Conservation (phyloP, 2,113 vertebrate genomes). For the Onychostoma macrolepis region DNA sequence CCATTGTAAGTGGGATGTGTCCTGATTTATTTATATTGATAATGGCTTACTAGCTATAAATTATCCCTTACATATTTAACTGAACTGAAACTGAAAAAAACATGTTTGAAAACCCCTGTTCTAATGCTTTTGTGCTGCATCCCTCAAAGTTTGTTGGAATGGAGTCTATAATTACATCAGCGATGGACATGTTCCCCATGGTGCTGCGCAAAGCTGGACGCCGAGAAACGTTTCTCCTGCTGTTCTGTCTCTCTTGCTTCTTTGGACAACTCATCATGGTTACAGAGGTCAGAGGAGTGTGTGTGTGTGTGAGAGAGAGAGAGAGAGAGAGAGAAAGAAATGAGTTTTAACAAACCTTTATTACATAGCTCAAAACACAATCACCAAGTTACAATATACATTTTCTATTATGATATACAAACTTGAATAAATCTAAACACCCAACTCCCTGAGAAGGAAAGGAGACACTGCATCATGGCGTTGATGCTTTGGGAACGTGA, state of each 20-base stretch:
- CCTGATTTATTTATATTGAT: not conserved
- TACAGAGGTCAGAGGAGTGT: conserved; percentile 67
- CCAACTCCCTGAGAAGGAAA: too few species aligned
- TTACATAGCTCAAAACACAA: too few species aligned
- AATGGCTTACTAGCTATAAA: too few species aligned
- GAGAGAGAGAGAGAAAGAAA: too few species aligned
- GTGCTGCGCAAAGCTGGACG: conserved; percentile 64
- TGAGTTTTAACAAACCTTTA: too few species aligned
- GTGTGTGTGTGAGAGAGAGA: too few species aligned
- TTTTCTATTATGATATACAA: too few species aligned
- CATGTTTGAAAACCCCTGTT: not conserved
- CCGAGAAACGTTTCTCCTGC: conserved; percentile 67
- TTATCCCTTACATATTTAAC: not conserved
- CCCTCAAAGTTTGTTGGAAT: conserved; percentile 71
- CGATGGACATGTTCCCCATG: conserved; percentile 70
- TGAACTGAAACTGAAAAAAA: not conserved
- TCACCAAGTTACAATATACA: too few species aligned
- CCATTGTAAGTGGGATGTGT: not conserved
- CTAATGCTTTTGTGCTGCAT: not conserved
- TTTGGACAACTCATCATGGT: conserved; percentile 70
- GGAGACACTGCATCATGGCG: too few species aligned
- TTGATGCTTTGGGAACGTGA: too few species aligned
- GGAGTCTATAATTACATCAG: conserved; percentile 71
- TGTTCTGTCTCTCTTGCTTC: conserved; percentile 73
- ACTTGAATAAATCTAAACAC: too few species aligned